Evolutionary conservation across 2,888 invertebrate genomes (phyloP), one percentile per base, ranked within the genome.

Genomic region (Athalia rosae): DNA sequence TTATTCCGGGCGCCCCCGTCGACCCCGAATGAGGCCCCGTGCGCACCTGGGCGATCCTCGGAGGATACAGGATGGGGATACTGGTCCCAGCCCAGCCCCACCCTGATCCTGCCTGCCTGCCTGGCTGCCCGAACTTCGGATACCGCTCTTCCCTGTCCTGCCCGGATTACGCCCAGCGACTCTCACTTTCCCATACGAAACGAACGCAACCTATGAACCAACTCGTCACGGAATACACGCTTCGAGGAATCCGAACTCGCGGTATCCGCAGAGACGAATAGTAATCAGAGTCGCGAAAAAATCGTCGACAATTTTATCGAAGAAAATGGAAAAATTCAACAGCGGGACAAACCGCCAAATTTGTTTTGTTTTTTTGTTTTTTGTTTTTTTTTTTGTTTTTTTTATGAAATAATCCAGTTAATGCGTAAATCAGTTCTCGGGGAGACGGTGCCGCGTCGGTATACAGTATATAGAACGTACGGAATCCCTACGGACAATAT

Each of bases 31-130:
- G 47, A 11, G 47, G 82, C 77, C 79, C 79, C 82, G 80, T 80
- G 83, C 80, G 83, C 86, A 86, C 86, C 86, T 86, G 86, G 86
- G 85, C 84, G 81, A 83, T 81, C 82, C 76, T 73, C 77, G 69
- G 77, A 71, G 79, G 79, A 80, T 71, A 77, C 81, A 77, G 81
- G 81, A 79, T 81, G 79, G 79, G 80, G 59, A 80, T 77, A 79
- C 79, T 77, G 76, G 74, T 63, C 79, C 74, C 74, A 74, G 78
- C 80, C 71, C 79, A 77, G 81, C 83, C 83, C 83, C 82, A 83
- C 85, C 84, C 84, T 82, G 83, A 80, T 83, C 81, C 77, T 78
- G 79, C 80, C 78, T 79, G 71, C 28, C 28, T 28, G 28, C 28
- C 28, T 28, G 28, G 28, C 28, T 28, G 28, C 28, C 28, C 2